A percentile compares a stretch with the other conserved stretches of the same genome.
phyloP scores from a whole-genome alignment of 2,113 vertebrate species.

The Chroicocephalus ridibundus region DNA sequence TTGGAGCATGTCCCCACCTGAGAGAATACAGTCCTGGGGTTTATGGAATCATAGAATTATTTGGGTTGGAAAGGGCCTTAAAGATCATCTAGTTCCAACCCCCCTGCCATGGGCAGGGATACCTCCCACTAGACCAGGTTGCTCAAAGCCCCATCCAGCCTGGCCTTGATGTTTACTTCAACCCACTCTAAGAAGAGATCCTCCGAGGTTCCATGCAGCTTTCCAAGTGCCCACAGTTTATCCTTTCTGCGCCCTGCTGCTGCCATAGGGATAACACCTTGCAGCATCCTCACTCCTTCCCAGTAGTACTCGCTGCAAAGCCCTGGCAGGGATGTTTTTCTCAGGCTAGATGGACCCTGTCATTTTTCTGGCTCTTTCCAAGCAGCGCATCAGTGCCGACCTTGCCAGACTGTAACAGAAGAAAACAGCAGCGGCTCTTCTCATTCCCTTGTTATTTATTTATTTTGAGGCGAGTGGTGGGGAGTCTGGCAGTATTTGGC shows the following conservation, averaged over 20 bases:
- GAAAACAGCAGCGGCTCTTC: rapidly evolving
- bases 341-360: neutral
- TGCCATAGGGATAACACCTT: neutral
- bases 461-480: neutral
- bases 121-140: neutral
- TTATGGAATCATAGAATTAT: neutral
- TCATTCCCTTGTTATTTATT: neutral
- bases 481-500: neutral
- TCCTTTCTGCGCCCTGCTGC: neutral
- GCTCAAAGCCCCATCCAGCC: neutral
- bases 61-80: neutral
- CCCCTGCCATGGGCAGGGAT: neutral
- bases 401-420: neutral
- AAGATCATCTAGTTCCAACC: neutral
- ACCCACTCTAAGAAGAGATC: neutral
- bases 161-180: neutral
- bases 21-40: neutral
- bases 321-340: neutral
- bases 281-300: neutral
- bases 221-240: neutral
- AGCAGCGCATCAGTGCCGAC: neutral
- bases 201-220: neutral
- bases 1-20: neutral
- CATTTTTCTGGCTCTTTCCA: neutral
- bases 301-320: rapidly evolving